Evolutionary conservation across 2,888 invertebrate species (phyloP), one percentile per base, ranked within the genome.

Genomic region (Hypolimnas misippus): DNA sequence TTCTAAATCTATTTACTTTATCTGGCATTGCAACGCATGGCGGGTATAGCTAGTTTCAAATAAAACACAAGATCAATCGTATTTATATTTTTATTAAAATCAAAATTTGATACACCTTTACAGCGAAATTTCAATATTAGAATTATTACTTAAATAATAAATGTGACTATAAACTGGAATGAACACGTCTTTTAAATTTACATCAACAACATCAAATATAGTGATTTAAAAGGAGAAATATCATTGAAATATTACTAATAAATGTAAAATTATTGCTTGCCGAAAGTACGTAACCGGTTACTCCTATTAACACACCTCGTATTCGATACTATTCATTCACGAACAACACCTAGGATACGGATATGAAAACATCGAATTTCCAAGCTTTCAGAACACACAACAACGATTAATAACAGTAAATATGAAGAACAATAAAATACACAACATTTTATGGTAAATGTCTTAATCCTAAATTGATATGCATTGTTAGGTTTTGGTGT

Each of bases 71-170:
- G 61, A 29, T 64, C 67, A 69, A 59, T 73, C 72, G 79, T 82
- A 79, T 83, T 83, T 78, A 76, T 76, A 75, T 83, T 88, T 87
- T 88, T 86, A 84, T 89, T 83, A 81, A 87, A 88, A 84, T 78
- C 84, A 87, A 87, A 81, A 83, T 83, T 87, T 85, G 86, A 85
- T 89, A 89, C 87, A 88, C 81, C 73, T 86, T 87, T 89, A 89
- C 89, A 88, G 79, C 83, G 81, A 84, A 82, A 78, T 81, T 79
- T 83, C 76, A 84, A 79, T 84, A 81, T 83, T 82, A 83, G 75
- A 83, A 76, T 64, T 59, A 62, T 83, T 81, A 80, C 73, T 73
- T 75, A 78, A 82, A 88, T 88, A 91, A 89, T 87, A 92, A 91
- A 92, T 92, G 92, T 92, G 92, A 92, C 92, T 84, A 74, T 84